Evolutionary conservation across 2,113 vertebrate genomes (phyloP).

Genomic region (Thunnus thynnus): DNA sequence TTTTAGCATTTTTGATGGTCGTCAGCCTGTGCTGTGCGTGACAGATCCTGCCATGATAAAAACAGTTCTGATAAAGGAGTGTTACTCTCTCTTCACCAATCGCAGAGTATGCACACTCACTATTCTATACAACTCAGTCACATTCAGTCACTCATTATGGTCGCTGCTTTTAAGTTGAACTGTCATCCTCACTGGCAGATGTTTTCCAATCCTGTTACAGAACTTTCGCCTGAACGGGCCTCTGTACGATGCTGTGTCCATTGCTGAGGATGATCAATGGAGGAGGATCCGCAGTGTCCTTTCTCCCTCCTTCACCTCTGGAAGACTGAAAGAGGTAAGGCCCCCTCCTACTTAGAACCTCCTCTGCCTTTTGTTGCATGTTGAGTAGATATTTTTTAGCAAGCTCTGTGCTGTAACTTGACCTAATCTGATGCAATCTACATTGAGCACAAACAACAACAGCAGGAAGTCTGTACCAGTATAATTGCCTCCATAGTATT

Average conservation of each 20-base stretch:
- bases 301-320: conserved; percentile 90
- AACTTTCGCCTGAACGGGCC: conserved; percentile 75
- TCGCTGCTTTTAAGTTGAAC: background rate
- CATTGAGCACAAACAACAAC: background rate
- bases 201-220: conserved; percentile 25
- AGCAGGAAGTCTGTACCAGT: background rate
- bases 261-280: conserved; percentile 88
- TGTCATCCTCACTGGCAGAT: background rate
- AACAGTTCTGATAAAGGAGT: conserved; percentile 83
- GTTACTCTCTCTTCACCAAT: conserved; percentile 80
- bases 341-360: background rate
- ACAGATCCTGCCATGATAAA: conserved; percentile 79
- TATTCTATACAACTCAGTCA: background rate
- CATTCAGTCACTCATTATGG: background rate
- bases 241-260: conserved; percentile 55
- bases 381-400: background rate
- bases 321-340: conserved; percentile 90
- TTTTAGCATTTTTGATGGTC: conserved; percentile 81
- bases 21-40: conserved; percentile 77
- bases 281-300: conserved; percentile 86
- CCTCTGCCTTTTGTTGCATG: background rate
- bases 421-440: background rate
- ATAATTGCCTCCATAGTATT: too few relatives aligned
- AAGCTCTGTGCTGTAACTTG: background rate
- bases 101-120: conserved; percentile 53